Evolutionary conservation across 2,797 vertebrate genomes (phyloP).

Genomic region (Oophaga sylvatica): DNA sequence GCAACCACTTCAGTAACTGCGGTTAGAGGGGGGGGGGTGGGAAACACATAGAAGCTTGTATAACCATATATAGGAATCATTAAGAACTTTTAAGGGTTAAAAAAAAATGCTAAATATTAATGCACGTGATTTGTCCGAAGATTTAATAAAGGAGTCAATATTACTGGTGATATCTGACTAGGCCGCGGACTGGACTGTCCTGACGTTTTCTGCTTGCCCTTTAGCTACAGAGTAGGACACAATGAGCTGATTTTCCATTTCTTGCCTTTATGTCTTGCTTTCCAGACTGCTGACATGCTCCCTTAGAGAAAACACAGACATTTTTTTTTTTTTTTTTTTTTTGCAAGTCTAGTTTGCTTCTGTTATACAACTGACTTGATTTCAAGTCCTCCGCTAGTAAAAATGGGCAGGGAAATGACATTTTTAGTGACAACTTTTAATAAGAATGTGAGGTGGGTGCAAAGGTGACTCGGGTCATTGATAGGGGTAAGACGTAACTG

Average conservation of each 20-base stretch:
- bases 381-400: background rate
- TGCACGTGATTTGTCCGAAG: background rate
- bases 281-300: conserved; percentile 31
- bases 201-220: background rate
- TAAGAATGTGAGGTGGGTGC: conserved; percentile 16
- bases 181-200: background rate
- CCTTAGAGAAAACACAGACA: conserved; percentile 22
- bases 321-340: background rate
- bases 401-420: background rate
- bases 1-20: background rate
- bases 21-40: background rate
- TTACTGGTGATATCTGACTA: background rate
- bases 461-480: conserved; percentile 10
- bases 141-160: background rate
- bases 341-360: conserved; percentile 28
- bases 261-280: conserved; percentile 32
- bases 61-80: conserved; percentile 9
- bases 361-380: conserved; percentile 16
- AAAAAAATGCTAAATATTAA: background rate
- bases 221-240: conserved; percentile 5
- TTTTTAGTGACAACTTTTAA: background rate
- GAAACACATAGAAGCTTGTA: background rate
- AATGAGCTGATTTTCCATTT: conserved; percentile 17
- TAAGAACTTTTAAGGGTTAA: background rate
- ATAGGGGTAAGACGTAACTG: background rate